phyloP scores from a whole-genome alignment of 1,140 invertebrate genomes.

The Bilobella aurantiaca region DNA sequence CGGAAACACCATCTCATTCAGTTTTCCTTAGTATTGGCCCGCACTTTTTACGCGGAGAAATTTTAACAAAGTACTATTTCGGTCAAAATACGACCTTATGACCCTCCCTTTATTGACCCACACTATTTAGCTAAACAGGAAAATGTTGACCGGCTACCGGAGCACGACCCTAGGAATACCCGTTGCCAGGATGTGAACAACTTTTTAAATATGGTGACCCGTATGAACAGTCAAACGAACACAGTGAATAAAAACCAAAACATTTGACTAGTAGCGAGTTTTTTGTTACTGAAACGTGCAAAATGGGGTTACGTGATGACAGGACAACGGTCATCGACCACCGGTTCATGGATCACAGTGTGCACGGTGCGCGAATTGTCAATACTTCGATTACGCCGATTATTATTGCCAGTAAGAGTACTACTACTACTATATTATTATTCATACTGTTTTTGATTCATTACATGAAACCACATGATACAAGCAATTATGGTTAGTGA shows the following conservation, averaged over 20 bases:
- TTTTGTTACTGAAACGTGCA: constrained; percentile 45
- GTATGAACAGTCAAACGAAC: constrained; percentile 17
- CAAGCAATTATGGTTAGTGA: no score
- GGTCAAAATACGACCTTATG: background rate
- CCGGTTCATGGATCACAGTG: constrained; percentile 43
- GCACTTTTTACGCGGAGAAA: background rate
- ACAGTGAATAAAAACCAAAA: constrained; percentile 32
- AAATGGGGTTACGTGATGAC: constrained; percentile 49
- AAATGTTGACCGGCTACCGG: background rate
- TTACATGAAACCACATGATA: no score
- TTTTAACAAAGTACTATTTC: background rate
- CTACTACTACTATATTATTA: background rate
- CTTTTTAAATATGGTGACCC: background rate
- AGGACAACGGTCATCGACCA: constrained; percentile 47
- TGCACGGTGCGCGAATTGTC: constrained; percentile 46
- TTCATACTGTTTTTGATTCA: no score
- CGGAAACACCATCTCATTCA: background rate
- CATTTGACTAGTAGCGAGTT: constrained; percentile 40
- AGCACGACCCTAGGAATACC: background rate
- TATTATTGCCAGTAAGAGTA: no score
- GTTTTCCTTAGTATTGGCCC: background rate
- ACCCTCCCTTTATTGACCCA: background rate
- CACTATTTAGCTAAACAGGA: background rate
- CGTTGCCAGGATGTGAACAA: background rate
- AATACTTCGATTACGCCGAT: constrained; percentile 43